Conservation (phyloP, 1,140 invertebrate species). For the Camponotus floridanus region DNA sequence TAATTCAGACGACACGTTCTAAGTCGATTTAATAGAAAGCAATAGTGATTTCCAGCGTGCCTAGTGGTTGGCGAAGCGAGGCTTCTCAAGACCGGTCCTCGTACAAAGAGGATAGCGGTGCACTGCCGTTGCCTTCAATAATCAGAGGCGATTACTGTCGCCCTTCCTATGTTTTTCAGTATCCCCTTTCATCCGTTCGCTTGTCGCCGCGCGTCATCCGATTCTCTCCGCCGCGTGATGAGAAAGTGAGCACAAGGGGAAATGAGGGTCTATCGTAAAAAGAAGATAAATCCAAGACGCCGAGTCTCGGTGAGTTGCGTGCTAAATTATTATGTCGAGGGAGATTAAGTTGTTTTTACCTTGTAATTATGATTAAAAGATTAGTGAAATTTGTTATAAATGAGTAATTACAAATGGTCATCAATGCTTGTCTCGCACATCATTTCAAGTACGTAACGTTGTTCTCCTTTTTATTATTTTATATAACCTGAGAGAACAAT, state of each 20-base stretch:
- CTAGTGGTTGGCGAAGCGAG: constrained; percentile 43
- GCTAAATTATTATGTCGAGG: constrained; percentile 31
- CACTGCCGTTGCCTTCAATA: constrained; percentile 70
- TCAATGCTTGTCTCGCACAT: background rate
- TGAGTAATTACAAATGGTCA: background rate
- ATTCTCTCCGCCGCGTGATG: constrained; percentile 52
- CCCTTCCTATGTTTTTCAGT: constrained; percentile 75
- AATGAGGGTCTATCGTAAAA: constrained; percentile 36
- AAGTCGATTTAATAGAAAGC: constrained; percentile 50
- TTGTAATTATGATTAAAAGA: background rate
- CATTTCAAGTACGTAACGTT: background rate
- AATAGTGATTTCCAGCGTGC: constrained; percentile 44
- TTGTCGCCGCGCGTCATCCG: constrained; percentile 62
- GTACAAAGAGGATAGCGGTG: constrained; percentile 39
- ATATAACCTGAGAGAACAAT: background rate
- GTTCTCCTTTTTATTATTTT: background rate
- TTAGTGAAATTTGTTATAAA: background rate
- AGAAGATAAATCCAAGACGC: constrained; percentile 45
- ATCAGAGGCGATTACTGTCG: constrained; percentile 79
- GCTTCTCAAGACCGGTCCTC: constrained; percentile 20
- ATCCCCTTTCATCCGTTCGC: constrained; percentile 61
- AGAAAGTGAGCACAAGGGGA: constrained; percentile 25
- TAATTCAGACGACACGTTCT: constrained; percentile 54
- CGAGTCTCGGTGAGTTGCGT: constrained; percentile 24
- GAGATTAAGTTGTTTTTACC: constrained; percentile 15